A percentile compares a stretch with the other conserved stretches of the same genome.
Evolutionary conservation across 2,797 vertebrate genomes (phyloP).

Genomic region (Enteromius argenteus): DNA sequence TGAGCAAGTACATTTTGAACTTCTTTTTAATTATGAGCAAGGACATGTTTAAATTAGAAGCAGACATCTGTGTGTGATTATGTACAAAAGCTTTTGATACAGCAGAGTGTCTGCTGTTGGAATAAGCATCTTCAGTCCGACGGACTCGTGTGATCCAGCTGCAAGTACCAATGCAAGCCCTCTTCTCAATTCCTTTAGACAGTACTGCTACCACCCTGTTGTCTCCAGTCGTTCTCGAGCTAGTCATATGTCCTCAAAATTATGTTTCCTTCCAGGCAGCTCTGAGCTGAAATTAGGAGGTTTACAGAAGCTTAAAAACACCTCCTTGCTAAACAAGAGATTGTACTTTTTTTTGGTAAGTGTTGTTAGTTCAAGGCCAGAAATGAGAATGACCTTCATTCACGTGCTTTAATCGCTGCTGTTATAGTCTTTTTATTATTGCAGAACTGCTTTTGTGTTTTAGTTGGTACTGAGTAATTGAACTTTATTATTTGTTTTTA

Average conservation of each 20-base stretch:
- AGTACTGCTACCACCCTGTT: conserved; percentile 18
- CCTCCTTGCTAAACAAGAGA: conserved; percentile 28
- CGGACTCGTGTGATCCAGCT: conserved; percentile 33
- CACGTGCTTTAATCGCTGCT: conserved; percentile 43
- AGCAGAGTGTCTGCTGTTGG: conserved; percentile 21
- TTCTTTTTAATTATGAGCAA: conserved; percentile 37
- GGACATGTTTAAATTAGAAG: conserved; percentile 26
- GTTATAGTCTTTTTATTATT: conserved; percentile 35
- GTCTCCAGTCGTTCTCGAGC: conserved; percentile 20
- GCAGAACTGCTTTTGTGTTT: conserved; percentile 37
- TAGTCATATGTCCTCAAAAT: conserved; percentile 27
- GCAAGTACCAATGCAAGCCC: conserved; percentile 34
- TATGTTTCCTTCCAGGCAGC: conserved; percentile 31
- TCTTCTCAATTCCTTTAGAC: conserved; percentile 16
- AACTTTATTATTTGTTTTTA: conserved; percentile 37
- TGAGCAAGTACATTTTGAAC: conserved; percentile 54
- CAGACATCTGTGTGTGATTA: conserved; percentile 36
- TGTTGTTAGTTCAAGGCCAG: conserved; percentile 39
- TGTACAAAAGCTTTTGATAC: conserved; percentile 30
- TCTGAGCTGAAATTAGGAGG: conserved; percentile 24
- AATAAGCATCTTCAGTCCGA: conserved; percentile 37
- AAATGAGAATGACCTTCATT: conserved; percentile 17
- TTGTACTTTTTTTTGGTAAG: neutral
- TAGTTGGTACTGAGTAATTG: conserved; percentile 39
- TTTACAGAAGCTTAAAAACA: conserved; percentile 33